Evolutionary conservation across 2,113 vertebrate species (phyloP).

Genomic region (Hemibagrus wyckioides): DNA sequence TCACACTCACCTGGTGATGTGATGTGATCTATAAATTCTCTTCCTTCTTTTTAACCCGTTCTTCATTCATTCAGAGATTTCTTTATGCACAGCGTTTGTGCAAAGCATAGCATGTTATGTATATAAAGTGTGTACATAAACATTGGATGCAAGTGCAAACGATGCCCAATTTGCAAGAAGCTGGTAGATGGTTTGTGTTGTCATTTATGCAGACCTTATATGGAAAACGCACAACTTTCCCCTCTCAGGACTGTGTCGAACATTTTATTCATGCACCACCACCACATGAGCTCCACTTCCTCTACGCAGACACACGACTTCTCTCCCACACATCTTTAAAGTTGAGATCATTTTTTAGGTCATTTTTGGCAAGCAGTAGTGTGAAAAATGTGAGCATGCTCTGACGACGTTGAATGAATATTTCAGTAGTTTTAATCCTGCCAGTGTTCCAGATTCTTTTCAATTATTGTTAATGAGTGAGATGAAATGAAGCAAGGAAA

Average conservation of each 20-base stretch:
- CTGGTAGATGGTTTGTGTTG: neutral
- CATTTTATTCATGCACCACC: conserved; percentile 33
- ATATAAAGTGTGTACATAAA: neutral
- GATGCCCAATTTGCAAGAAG: no score
- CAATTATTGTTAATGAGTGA: neutral
- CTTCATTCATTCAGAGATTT: neutral
- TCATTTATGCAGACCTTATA: neutral
- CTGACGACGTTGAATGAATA: neutral
- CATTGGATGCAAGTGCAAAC: neutral
- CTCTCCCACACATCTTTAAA: conserved; percentile 3
- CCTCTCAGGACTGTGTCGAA: conserved; percentile 7
- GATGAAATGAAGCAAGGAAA: neutral
- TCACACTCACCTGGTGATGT: neutral
- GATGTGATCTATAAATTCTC: neutral
- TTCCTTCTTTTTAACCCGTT: neutral
- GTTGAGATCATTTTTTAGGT: neutral
- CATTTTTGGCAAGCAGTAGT: neutral
- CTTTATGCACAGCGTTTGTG: neutral
- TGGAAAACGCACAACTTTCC: neutral
- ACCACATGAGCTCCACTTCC: conserved; percentile 28
- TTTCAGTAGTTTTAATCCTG: neutral
- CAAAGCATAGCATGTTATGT: neutral
- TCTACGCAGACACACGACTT: conserved; percentile 7
- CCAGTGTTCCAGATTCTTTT: neutral
- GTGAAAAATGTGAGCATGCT: neutral